A percentile compares a stretch with the other conserved stretches of the same genome.
Evolutionary conservation across 2,888 invertebrate genomes (phyloP).

Genomic region (Campaea margaritaria): DNA sequence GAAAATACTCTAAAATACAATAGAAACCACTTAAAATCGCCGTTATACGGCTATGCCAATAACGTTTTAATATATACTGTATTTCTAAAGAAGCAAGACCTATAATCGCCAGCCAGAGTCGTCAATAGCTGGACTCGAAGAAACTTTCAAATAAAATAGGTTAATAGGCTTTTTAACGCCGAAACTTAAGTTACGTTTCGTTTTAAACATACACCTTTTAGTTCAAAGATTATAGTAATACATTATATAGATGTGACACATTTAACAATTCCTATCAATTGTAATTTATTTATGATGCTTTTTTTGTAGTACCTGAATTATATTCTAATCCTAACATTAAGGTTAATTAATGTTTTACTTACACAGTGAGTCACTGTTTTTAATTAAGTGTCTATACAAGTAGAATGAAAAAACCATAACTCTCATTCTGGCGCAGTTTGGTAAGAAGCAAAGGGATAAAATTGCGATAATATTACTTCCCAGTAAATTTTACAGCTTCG

Average conservation of each 20-base stretch:
- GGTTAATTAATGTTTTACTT: no score
- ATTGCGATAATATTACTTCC: no score
- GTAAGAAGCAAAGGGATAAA: no score
- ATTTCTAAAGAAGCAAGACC: neutral
- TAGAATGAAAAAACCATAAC: no score
- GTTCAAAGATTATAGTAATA: constrained; percentile 56
- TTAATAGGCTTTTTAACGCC: constrained; percentile 81
- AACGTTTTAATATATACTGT: constrained; percentile 6
- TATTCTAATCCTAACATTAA: no score
- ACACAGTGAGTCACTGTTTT: no score
- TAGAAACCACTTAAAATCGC: constrained; percentile 54
- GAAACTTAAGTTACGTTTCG: constrained; percentile 72
- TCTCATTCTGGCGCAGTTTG: no score
- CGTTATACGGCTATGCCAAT: constrained; percentile 42
- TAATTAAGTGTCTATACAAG: no score
- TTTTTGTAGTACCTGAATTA: no score
- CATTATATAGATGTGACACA: constrained; percentile 27
- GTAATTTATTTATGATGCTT: no score
- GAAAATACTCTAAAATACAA: constrained; percentile 49
- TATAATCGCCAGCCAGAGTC: neutral
- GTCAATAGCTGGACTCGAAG: constrained; percentile 50
- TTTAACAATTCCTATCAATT: constrained; percentile 1
- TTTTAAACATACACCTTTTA: constrained; percentile 70
- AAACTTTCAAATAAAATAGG: constrained; percentile 81
- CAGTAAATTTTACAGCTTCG: no score